Percentiles rank a stretch among this genome's conserved stretches.
Evolutionary conservation across 2,113 vertebrate genomes (phyloP).

Genomic region (Tichodroma muraria): DNA sequence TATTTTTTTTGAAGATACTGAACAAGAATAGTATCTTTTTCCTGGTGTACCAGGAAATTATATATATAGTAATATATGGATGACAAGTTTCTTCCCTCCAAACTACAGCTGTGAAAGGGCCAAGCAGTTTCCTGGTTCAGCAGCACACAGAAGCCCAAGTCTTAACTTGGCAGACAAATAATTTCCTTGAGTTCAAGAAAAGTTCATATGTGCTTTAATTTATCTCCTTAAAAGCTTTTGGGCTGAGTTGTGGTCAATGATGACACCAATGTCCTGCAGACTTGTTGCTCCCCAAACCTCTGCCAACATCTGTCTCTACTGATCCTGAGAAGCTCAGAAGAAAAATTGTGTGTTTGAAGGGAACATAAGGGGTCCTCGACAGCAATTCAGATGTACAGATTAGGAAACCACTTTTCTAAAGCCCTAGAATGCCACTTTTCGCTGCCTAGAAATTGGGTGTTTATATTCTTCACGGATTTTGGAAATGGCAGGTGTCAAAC

Average conservation of each 20-base stretch:
- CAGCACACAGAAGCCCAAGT: not conserved
- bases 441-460: not conserved
- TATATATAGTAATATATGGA: not conserved
- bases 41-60: not conserved
- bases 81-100: not conserved
- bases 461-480: not conserved
- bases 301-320: not conserved
- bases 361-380: not conserved
- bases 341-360: not conserved
- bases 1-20: not conserved
- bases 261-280: not conserved
- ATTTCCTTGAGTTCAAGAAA: not conserved
- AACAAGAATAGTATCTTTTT: not conserved
- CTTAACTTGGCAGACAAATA: not conserved
- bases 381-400: not conserved
- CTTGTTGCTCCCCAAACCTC: not conserved
- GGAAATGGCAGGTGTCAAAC: not conserved
- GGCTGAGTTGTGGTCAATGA: not conserved
- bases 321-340: not conserved
- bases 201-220: not conserved
- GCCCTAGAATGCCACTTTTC: not conserved
- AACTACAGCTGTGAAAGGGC: not conserved
- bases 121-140: not conserved
- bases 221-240: not conserved
- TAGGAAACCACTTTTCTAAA: not conserved